These are phyloP conservation scores for Heliconius ismenius DNA, from an alignment of 2,888 invertebrate species.

Conservation along the genomic window DNA sequence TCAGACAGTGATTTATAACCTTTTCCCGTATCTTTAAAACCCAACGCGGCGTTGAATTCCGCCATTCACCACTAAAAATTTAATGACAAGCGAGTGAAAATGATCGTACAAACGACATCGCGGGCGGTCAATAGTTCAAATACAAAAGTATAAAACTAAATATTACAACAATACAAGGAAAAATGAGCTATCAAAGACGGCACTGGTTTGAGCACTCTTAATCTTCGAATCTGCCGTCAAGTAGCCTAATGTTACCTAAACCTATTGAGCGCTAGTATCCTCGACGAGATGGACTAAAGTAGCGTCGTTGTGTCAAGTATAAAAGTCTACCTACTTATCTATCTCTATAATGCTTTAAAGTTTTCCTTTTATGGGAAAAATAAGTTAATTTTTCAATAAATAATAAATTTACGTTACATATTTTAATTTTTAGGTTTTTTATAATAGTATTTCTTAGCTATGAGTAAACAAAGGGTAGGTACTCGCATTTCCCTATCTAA, in stretches of 20 bases:
- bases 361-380: not conserved
- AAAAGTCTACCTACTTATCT: not conserved
- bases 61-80: no score
- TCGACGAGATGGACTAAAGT: slow-evolving; percentile 15
- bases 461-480: not conserved
- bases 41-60: no score
- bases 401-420: not conserved
- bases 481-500: not conserved
- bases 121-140: not conserved
- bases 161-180: not conserved
- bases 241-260: slow-evolving; percentile 22
- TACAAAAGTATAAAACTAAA: not conserved
- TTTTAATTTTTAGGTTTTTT: not conserved
- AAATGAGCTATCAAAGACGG: slow-evolving; percentile 2
- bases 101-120: not conserved
- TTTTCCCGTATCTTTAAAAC: no score
- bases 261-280: slow-evolving; percentile 19
- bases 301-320: not conserved
- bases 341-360: not conserved
- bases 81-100: not conserved
- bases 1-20: no score
- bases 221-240: slow-evolving; percentile 34
- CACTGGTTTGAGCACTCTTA: slow-evolving; percentile 25
- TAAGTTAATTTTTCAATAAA: not conserved
- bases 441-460: not conserved